Evolutionary conservation across 2,888 invertebrate genomes (phyloP).

Genomic region (Sphecodes monilicornis): DNA sequence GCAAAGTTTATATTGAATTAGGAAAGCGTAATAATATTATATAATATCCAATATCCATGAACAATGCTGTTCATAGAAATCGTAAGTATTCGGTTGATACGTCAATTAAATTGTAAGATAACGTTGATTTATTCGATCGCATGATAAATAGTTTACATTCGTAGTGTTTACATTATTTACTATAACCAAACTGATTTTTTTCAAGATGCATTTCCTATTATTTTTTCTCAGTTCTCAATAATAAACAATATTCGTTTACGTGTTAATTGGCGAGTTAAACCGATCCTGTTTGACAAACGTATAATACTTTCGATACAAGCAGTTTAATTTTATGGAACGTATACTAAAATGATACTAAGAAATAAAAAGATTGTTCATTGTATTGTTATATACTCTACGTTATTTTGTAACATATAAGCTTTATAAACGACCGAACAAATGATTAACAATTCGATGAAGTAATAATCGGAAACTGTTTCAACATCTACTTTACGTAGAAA

Average conservation of each 20-base stretch:
- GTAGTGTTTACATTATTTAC: no score
- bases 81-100: no score
- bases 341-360: background rate
- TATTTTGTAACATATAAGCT: background rate
- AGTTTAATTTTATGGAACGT: background rate
- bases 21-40: background rate
- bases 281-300: background rate
- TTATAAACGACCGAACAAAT: background rate
- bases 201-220: background rate
- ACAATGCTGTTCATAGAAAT: background rate
- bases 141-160: no score
- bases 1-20: background rate
- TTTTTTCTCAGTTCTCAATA: background rate
- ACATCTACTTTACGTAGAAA: background rate
- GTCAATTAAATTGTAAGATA: background rate
- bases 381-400: background rate
- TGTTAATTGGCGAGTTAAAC: background rate
- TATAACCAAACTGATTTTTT: background rate
- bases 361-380: no score
- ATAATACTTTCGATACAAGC: background rate
- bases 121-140: background rate
- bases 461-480: background rate
- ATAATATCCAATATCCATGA: background rate
- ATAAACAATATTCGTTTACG: background rate
- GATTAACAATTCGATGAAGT: background rate